phyloP scores from a whole-genome alignment of 2,113 vertebrate genomes.

The Ctenodactylus gundi region DNA sequence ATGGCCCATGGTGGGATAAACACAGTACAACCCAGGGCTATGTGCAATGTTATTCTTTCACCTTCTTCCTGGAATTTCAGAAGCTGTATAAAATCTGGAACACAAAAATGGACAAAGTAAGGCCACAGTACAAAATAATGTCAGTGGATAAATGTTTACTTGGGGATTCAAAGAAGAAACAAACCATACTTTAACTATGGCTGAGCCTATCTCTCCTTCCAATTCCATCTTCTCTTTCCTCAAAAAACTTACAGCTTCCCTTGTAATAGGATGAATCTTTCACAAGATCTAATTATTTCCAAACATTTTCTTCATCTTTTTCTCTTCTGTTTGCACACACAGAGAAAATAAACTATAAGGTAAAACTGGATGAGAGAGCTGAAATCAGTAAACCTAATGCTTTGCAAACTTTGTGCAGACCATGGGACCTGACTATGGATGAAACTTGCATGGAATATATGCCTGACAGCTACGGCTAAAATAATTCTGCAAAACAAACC shows the following conservation, averaged over 20 bases:
- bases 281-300: neutral
- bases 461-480: neutral
- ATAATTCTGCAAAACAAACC: neutral
- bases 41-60: constrained; percentile 68
- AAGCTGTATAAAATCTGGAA: constrained; percentile 29
- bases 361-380: neutral
- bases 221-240: neutral
- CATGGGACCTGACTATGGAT: neutral
- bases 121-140: neutral
- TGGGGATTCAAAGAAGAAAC: constrained; percentile 26
- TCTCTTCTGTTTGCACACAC: neutral
- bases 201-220: neutral
- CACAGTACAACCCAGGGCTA: constrained; percentile 71
- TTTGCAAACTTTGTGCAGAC: neutral
- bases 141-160: neutral
- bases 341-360: neutral
- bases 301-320: neutral
- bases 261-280: neutral
- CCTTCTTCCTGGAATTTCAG: constrained; percentile 66
- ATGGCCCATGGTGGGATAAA: constrained; percentile 80
- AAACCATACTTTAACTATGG: neutral
- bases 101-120: constrained; percentile 24
- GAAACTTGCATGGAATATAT: neutral
- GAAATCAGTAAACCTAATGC: neutral
- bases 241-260: neutral